These are phyloP conservation scores for Ceuthmochares aereus DNA, from an alignment of 2,113 vertebrate species.

Conservation along the genomic window DNA sequence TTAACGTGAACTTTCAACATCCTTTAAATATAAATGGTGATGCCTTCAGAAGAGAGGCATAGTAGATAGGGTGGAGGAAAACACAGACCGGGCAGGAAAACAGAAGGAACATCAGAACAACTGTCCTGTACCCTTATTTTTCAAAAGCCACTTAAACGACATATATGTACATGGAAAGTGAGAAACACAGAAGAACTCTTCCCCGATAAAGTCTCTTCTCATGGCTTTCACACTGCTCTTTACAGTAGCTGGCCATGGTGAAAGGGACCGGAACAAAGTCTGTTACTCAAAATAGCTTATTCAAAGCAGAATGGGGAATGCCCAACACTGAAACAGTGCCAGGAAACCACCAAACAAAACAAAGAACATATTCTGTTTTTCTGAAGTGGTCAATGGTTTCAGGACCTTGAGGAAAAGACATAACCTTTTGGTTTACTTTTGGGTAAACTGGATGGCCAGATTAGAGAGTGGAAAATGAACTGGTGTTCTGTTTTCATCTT, in stretches of 20 bases:
- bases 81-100: not conserved
- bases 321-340: conserved; percentile 41
- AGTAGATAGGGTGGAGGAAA: not conserved
- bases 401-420: not conserved
- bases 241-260: not conserved
- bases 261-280: not conserved
- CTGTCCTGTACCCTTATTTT: not conserved
- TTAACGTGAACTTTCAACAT: not conserved
- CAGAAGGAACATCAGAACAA: not conserved
- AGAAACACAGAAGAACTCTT: not conserved
- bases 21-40: not conserved
- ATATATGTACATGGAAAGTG: not conserved
- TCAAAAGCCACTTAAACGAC: not conserved
- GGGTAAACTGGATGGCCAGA: not conserved
- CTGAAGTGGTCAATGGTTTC: conserved; percentile 3
- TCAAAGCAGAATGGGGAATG: conserved; percentile 53
- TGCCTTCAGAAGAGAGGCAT: not conserved
- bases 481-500: not conserved
- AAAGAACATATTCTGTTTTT: conserved; percentile 4
- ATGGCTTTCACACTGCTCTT: not conserved
- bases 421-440: not conserved
- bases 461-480: not conserved
- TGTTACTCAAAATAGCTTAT: conserved; percentile 36
- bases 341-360: conserved; percentile 61
- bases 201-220: not conserved